A percentile compares a stretch with the other conserved stretches of the same genome.
Evolutionary conservation across 2,113 vertebrate species (phyloP).

Genomic region (Reinhardtius hippoglossoides): DNA sequence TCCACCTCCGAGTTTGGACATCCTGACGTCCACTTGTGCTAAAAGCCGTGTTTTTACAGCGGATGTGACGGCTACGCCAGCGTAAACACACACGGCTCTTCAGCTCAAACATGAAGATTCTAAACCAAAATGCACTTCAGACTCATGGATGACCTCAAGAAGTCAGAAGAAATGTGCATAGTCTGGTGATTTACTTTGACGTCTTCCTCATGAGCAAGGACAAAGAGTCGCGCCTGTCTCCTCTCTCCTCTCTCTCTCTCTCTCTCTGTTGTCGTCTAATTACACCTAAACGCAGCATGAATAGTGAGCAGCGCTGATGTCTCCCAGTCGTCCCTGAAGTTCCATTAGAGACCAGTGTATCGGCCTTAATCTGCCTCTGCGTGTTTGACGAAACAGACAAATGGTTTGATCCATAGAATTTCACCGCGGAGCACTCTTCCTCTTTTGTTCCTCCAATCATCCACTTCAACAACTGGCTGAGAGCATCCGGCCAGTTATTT

Average conservation of each 20-base stretch:
- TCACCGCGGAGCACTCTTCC: background rate
- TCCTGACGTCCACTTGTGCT: too few relatives aligned
- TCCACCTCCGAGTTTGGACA: too few relatives aligned
- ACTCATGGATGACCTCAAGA: too few relatives aligned
- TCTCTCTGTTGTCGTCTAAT: background rate
- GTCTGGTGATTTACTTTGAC: background rate
- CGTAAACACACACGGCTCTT: too few relatives aligned
- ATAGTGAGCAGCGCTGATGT: background rate
- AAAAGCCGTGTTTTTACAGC: too few relatives aligned
- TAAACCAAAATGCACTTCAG: too few relatives aligned
- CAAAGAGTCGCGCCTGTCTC: background rate
- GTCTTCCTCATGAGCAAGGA: background rate
- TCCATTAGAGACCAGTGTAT: background rate
- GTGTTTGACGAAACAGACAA: slow-evolving; percentile 2
- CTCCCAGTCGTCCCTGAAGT: slow-evolving; percentile 1
- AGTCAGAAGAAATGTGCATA: too few relatives aligned
- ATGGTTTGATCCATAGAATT: slow-evolving; percentile 6
- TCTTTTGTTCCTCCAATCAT: slow-evolving; percentile 27
- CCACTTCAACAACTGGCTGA: slow-evolving; percentile 22
- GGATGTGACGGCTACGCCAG: too few relatives aligned
- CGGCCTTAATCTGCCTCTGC: background rate
- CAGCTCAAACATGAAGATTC: too few relatives aligned
- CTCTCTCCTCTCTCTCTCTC: background rate
- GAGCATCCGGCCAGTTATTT: slow-evolving; percentile 56
- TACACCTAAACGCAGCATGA: slow-evolving; percentile 32